A percentile compares a stretch with the other conserved stretches of the same genome.
phyloP scores from a whole-genome alignment of 2,113 vertebrate species.

The Beaufortia kweichowensis region DNA sequence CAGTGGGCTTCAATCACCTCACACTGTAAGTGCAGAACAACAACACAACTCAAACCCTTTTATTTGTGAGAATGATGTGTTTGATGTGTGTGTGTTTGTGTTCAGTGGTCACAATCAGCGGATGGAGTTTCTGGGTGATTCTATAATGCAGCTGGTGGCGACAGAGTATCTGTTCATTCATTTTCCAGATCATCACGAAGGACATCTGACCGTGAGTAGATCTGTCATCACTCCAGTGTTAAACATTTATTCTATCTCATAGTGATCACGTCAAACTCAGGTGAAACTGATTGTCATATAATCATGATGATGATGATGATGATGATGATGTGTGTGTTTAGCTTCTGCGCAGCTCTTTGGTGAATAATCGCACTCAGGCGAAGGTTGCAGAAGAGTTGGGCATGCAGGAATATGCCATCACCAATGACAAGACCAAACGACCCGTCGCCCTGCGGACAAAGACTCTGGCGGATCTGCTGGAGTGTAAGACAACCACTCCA shows the following conservation, averaged over 20 bases:
- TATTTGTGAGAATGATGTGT: too few species aligned
- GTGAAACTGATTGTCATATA: too few species aligned
- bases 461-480: constrained; percentile 92
- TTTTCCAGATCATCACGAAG: constrained; percentile 98
- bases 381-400: constrained; percentile 98
- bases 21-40: constrained; percentile 86
- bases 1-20: constrained; percentile 98
- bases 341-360: constrained; percentile 93
- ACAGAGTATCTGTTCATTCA: constrained; percentile 99
- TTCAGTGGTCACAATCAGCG: constrained; percentile 97
- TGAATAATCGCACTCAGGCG: constrained; percentile 97
- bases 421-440: constrained; percentile 97
- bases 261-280: too few species aligned
- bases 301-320: not conserved
- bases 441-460: constrained; percentile 93
- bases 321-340: constrained; percentile 57
- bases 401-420: constrained; percentile 98
- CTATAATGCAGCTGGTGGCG: constrained; percentile 98
- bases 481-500: constrained; percentile 91
- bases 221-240: not conserved
- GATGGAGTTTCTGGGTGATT: constrained; percentile 99
- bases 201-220: constrained; percentile 87
- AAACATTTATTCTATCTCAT: too few species aligned
- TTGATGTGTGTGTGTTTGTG: not conserved
- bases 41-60: not conserved